A percentile compares a stretch with the other conserved stretches of the same genome.
phyloP scores from a whole-genome alignment of 2,113 vertebrate genomes.

The Dromas ardeola region DNA sequence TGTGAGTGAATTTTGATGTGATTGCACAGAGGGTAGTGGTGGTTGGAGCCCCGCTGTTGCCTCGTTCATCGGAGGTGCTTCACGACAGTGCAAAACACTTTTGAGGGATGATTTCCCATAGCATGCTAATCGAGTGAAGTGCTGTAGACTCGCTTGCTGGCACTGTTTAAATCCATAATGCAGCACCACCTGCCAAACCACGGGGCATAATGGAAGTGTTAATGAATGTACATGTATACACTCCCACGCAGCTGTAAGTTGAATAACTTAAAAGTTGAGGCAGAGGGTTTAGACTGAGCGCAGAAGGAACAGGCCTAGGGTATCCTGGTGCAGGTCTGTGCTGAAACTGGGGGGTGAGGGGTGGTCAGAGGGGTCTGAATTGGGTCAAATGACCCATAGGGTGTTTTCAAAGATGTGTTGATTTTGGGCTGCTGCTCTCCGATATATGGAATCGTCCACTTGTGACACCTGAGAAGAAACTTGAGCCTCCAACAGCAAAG shows the following conservation, averaged over 20 bases:
- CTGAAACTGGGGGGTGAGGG: neutral
- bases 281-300: neutral
- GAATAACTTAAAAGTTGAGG: conserved; percentile 9
- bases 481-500: neutral
- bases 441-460: neutral
- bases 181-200: conserved; percentile 56
- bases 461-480: neutral
- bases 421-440: neutral
- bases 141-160: neutral
- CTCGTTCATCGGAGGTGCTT: neutral
- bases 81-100: neutral
- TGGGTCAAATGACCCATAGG: neutral
- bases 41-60: conserved; percentile 2
- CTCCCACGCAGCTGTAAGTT: neutral
- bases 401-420: neutral
- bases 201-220: conserved; percentile 46
- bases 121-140: neutral
- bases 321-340: neutral
- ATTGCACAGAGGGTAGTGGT: neutral
- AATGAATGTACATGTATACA: conserved; percentile 34
- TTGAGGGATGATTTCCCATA: conserved; percentile 11
- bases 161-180: conserved; percentile 49
- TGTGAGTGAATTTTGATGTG: conserved; percentile 18
- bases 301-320: neutral
- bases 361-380: neutral